Evolutionary conservation across 2,113 vertebrate genomes (phyloP).

Genomic region (Perca fluviatilis): DNA sequence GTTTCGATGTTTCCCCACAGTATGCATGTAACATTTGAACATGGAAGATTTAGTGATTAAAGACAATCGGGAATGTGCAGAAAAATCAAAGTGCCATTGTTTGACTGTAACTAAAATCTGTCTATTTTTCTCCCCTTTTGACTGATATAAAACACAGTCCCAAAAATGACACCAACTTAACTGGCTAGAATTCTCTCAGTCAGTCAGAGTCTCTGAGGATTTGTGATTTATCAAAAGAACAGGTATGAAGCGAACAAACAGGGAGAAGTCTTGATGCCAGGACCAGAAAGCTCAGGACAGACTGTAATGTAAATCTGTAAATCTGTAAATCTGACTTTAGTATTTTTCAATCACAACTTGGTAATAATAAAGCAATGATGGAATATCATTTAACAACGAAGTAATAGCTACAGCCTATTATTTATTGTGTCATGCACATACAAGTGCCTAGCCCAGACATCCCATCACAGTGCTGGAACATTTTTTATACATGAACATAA

Average conservation of each 20-base stretch:
- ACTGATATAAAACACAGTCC: background rate
- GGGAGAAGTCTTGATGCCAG: background rate
- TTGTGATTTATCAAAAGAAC: conserved; percentile 13
- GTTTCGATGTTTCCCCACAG: background rate
- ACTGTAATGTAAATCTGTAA: too few species aligned
- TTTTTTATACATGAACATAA: too few species aligned
- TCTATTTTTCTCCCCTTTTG: background rate
- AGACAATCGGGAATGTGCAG: background rate
- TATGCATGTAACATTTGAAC: background rate
- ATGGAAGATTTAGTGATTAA: background rate
- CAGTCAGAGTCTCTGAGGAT: background rate
- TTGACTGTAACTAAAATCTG: background rate
- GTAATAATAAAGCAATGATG: too few species aligned
- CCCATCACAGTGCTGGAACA: too few species aligned
- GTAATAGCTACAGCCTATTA: background rate
- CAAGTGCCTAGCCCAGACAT: background rate
- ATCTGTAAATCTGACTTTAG: background rate
- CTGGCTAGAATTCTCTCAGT: too few species aligned
- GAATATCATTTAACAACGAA: background rate
- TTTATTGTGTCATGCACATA: background rate
- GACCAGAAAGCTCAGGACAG: background rate
- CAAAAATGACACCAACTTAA: conserved; percentile 16
- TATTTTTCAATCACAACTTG: too few species aligned
- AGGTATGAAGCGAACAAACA: conserved; percentile 7
- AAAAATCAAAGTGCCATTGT: background rate